These are phyloP conservation scores for Halcyon leucocephala DNA, from an alignment of 2,797 vertebrate genomes.

Conservation along the genomic window DNA sequence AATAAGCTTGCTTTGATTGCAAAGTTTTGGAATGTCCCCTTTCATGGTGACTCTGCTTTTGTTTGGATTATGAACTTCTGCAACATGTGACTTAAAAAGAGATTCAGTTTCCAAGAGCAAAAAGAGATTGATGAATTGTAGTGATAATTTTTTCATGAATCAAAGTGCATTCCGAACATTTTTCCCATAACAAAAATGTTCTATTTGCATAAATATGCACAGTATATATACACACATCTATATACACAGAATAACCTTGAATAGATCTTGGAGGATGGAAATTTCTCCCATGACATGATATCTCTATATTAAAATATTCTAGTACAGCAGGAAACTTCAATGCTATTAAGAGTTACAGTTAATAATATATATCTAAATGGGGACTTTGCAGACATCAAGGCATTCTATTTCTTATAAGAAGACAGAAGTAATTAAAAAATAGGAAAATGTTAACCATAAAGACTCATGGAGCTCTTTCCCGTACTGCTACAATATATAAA, in stretches of 20 bases:
- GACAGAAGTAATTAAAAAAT: background rate
- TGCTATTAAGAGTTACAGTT: background rate
- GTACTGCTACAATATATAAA: background rate
- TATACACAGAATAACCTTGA: slow-evolving; percentile 3
- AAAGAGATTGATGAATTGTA: slow-evolving; percentile 7
- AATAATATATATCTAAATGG: background rate
- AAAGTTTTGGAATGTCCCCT: background rate
- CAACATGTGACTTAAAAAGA: background rate
- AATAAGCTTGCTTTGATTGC: background rate
- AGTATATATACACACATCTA: background rate
- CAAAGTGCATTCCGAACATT: slow-evolving; percentile 52
- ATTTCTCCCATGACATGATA: slow-evolving; percentile 9
- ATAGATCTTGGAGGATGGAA: background rate
- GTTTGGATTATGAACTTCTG: slow-evolving; percentile 21
- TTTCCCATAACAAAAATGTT: slow-evolving; percentile 64
- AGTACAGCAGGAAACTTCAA: background rate
- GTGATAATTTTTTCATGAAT: background rate
- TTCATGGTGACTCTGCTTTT: background rate
- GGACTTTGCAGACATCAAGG: background rate
- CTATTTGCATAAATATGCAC: slow-evolving; percentile 2
- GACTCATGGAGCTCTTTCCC: background rate
- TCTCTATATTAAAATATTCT: background rate
- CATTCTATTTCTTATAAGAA: background rate
- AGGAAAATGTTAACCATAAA: background rate
- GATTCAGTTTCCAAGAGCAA: background rate